Conservation (phyloP, 2,113 vertebrate genomes). For the Platysternon megacephalum region DNA sequence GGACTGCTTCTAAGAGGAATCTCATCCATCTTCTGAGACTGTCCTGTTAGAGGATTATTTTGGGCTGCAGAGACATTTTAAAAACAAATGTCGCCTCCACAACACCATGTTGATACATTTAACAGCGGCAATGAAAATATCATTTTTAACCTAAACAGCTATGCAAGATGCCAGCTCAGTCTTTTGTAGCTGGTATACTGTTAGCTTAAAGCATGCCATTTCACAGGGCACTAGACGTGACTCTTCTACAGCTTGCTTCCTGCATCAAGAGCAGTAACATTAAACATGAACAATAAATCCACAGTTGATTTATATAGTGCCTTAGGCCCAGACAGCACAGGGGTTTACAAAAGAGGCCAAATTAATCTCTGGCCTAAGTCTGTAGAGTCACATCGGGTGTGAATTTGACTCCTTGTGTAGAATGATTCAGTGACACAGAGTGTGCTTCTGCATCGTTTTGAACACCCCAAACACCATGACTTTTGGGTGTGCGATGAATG, state of each 20-base stretch:
- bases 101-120: neutral
- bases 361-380: neutral
- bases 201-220: neutral
- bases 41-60: neutral
- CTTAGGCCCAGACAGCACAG: neutral
- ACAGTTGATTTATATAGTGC: neutral
- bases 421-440: neutral
- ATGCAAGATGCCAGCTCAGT: neutral
- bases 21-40: neutral
- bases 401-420: neutral
- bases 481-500: neutral
- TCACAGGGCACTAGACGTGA: neutral
- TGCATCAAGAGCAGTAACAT: neutral
- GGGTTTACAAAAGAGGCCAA: neutral
- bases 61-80: neutral
- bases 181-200: neutral
- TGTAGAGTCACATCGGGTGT: neutral
- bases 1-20: neutral
- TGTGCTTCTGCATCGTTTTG: neutral
- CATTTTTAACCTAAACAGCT: neutral
- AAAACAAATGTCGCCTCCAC: neutral
- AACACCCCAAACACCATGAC: neutral
- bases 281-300: neutral
- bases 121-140: neutral
- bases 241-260: neutral